Conservation (phyloP, 1,140 invertebrate species). For the Eumaeus atala region DNA sequence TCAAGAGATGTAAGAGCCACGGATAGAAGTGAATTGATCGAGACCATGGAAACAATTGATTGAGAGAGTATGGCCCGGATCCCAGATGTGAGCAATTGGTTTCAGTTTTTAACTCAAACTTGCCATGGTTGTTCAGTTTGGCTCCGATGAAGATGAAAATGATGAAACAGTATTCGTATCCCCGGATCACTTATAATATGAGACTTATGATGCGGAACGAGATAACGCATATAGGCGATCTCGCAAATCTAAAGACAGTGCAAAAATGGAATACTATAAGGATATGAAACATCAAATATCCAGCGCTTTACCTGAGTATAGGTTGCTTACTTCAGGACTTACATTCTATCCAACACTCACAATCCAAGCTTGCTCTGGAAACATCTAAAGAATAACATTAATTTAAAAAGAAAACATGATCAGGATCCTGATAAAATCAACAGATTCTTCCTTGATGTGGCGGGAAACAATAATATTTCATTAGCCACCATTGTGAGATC, state of each 20-base stretch:
- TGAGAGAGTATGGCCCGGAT: not conserved
- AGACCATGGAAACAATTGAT: slow-evolving; percentile 1
- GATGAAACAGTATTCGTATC: slow-evolving; percentile 12
- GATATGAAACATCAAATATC: not conserved
- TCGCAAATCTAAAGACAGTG: not conserved
- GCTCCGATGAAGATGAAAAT: not conserved
- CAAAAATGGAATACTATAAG: not conserved
- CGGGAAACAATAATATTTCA: slow-evolving; percentile 13
- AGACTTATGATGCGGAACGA: not conserved
- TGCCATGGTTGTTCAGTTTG: slow-evolving; percentile 2
- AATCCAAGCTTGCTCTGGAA: no score
- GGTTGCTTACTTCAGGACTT: slow-evolving; percentile 2
- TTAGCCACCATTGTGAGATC: slow-evolving; percentile 10
- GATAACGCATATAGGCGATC: not conserved
- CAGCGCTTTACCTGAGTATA: not conserved
- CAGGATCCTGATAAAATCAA: slow-evolving; percentile 20
- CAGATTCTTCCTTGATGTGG: slow-evolving; percentile 21
- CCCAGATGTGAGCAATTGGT: slow-evolving; percentile 10
- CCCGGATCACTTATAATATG: not conserved
- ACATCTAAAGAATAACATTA: not conserved
- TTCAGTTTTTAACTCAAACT: not conserved
- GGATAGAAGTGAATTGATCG: slow-evolving; percentile 10
- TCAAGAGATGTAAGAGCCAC: slow-evolving; percentile 1
- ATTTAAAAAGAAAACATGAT: not conserved
- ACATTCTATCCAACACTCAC: no score